phyloP scores from a whole-genome alignment of 2,888 invertebrate species.

The Rhodophaea formosa region DNA sequence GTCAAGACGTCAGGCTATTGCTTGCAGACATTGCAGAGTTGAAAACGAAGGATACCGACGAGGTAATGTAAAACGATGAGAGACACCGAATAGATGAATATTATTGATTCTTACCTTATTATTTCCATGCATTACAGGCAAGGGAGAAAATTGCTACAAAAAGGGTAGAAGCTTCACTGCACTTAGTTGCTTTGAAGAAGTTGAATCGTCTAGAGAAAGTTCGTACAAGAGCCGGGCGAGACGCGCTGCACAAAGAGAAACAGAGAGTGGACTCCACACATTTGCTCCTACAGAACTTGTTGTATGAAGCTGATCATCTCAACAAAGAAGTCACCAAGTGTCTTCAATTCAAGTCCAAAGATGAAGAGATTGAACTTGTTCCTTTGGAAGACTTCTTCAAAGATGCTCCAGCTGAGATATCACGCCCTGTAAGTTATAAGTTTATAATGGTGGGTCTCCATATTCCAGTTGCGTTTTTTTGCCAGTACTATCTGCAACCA shows the following conservation, averaged over 20 bases:
- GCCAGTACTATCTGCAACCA: no score
- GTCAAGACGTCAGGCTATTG: constrained; percentile 85
- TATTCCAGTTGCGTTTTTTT: no score
- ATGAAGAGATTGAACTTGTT: constrained; percentile 95
- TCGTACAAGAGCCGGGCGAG: constrained; percentile 90
- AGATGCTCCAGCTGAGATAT: constrained; percentile 87
- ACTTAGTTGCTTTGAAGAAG: constrained; percentile 92
- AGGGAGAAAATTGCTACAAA: constrained; percentile 84
- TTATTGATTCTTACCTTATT: no score
- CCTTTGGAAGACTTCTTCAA: constrained; percentile 90
- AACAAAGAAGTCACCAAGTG: constrained; percentile 97
- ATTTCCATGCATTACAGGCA: constrained; percentile 64
- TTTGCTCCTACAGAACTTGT: constrained; percentile 93
- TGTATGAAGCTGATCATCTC: constrained; percentile 96
- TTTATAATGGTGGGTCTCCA: background rate
- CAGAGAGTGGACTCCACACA: constrained; percentile 94
- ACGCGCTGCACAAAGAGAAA: constrained; percentile 90
- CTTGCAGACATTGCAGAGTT: constrained; percentile 86
- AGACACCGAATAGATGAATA: no score
- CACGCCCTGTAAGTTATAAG: constrained; percentile 81
- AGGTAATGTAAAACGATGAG: no score
- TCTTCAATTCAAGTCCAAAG: constrained; percentile 96
- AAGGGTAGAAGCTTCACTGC: constrained; percentile 86
- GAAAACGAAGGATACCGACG: constrained; percentile 81
- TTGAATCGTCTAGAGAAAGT: constrained; percentile 95